A percentile compares a stretch with the other conserved stretches of the same genome.
These are phyloP conservation scores for Pegoplata infirma DNA, from an alignment of 2,888 invertebrate species.

Conservation along the genomic window DNA sequence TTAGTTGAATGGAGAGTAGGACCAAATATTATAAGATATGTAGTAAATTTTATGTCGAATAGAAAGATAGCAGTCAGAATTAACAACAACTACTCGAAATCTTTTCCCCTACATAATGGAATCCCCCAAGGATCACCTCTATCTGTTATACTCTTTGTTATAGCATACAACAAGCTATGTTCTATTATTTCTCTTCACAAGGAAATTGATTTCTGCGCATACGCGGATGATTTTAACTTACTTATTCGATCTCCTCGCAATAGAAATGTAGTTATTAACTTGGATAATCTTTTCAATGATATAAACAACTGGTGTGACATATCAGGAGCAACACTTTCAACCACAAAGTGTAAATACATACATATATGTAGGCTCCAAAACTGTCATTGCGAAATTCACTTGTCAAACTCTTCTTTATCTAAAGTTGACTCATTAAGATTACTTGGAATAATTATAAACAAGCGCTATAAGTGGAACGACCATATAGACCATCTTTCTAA, in stretches of 20 bases:
- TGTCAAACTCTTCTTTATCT: not conserved
- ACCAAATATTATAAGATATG: not conserved
- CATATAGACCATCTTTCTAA: too few relatives aligned
- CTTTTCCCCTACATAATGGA: slow-evolving; percentile 3
- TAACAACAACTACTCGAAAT: not conserved
- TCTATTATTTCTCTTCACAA: too few relatives aligned
- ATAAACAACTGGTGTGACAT: slow-evolving; percentile 2
- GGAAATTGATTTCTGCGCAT: too few relatives aligned
- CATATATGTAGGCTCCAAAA: slow-evolving; percentile 1
- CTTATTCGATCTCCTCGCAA: slow-evolving; percentile 2
- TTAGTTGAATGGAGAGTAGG: too few relatives aligned
- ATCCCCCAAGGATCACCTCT: too few relatives aligned
- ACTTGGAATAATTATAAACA: not conserved
- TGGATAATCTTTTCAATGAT: not conserved
- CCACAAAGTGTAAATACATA: too few relatives aligned
- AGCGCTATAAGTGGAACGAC: not conserved
- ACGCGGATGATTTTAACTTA: too few relatives aligned
- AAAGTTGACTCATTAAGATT: not conserved
- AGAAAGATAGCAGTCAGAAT: slow-evolving; percentile 18
- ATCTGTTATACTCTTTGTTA: too few relatives aligned
- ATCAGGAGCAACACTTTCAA: not conserved
- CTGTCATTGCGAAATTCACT: not conserved
- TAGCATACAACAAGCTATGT: slow-evolving; percentile 55
- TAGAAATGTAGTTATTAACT: not conserved
- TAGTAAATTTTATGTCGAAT: slow-evolving; percentile 22